Base-by-base conservation (phyloP, 2,797 vertebrate species). In the Australoheros facetus region DNA sequence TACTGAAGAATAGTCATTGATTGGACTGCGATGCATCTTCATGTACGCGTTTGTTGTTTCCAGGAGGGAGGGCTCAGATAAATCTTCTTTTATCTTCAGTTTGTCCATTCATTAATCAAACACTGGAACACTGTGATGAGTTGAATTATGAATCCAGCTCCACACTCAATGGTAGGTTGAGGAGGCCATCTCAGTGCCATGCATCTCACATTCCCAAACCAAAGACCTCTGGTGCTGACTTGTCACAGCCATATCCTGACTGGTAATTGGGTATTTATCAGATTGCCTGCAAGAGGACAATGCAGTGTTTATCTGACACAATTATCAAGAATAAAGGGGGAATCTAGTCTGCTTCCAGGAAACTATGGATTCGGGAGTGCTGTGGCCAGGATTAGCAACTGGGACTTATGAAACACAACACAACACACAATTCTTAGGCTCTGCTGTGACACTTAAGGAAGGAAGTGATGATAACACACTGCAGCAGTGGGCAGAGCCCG, bases 251-350 rank as follows among this genome's bases (percentile, higher is more conserved):
- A 95, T 95, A 94, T 95, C 92, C 95, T 84, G 87, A 82, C 90
- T 96, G 92, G 96, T 97, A 97, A 98, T 98, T 97, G 97, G 95
- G 94, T 97, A 95, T 97, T 98, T 98, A 98, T 98, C 97, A 97
- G 96, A 97, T 97, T 95, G 94, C 95, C 95, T 92, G 95, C 93
- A 92, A 96, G 96, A 96, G 94, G 88, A 86, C 69, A 87, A 94
- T 91, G 92, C 95, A 90, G 86, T 87, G 89, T 94, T 96, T 97
- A 98, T 97, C 97, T 95, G 95, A 96, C 92, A 96, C 95, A 97
- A 97, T 98, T 97, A 97, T 97, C 96, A 95, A 91, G 93, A 95
- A 95, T 96, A 97, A 97, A 96, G 91, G 91, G 39, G 75, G 58
- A 95, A 94, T 94, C 89, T 81, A 77, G 88, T 83, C 81, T 59